Percentiles rank a stretch among this genome's conserved stretches.
Evolutionary conservation across 2,797 vertebrate species (phyloP).

Genomic region (Agapornis canus): DNA sequence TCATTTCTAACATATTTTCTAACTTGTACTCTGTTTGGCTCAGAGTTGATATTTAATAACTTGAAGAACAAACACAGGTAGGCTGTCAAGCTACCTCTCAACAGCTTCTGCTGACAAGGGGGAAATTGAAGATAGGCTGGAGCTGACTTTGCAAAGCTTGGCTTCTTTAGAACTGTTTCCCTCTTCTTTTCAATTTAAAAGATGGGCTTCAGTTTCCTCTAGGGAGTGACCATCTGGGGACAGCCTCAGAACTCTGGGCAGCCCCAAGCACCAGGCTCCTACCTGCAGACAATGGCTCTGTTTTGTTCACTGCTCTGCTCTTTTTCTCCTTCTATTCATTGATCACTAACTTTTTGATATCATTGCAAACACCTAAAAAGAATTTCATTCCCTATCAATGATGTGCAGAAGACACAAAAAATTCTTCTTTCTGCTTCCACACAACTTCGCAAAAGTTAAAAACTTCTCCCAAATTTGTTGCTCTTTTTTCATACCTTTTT

Average conservation of each 20-base stretch:
- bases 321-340: accelerated
- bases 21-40: not conserved
- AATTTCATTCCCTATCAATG: not conserved
- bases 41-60: slow-evolving; percentile 30
- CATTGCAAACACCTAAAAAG: not conserved
- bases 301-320: not conserved
- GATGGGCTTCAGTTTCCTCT: slow-evolving; percentile 6
- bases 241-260: not conserved
- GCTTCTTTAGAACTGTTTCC: not conserved
- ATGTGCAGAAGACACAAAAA: not conserved
- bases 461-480: not conserved
- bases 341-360: not conserved
- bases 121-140: not conserved
- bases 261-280: not conserved
- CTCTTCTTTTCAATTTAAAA: slow-evolving; percentile 42
- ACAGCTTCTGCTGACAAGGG: slow-evolving; percentile 34
- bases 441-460: not conserved
- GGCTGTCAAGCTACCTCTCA: not conserved
- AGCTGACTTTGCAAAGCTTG: slow-evolving; percentile 22
- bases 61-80: not conserved
- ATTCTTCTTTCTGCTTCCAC: not conserved
- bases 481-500: not conserved
- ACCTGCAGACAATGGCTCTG: not conserved
- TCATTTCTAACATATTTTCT: not conserved
- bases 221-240: not conserved